Base-by-base conservation (phyloP, 2,888 invertebrate species). In the Masnerella sp. region DNA sequence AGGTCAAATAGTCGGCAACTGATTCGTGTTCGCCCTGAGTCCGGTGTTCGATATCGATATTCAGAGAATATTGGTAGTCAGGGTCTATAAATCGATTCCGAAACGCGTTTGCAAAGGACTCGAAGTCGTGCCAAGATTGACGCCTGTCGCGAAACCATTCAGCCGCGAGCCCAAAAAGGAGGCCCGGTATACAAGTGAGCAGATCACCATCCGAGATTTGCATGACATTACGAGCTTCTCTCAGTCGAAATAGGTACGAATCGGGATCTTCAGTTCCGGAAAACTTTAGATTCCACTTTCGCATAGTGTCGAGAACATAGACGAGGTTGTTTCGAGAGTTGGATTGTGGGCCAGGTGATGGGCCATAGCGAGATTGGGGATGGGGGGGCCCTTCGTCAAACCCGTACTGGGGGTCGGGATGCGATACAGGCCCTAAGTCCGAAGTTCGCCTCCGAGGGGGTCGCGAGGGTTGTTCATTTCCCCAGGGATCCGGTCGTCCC, bases 61-160 rank as follows among this genome's bases (percentile, higher is more conserved):
- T 15, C 17, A 58, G 14, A 1, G 2, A 11, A n/a, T 32, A 11
- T 12, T 58, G 18, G 9, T 9, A 20, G 14, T 32, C 58, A 18
- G 32, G 32, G 4, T 47, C 15, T 5, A 47, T 12, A 17, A 47
- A 47, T 5, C 45, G 28, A 1, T 1, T 2, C 15, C 17, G 28
- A 28, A 47, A 47, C 2, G 42, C 42, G 9, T 7, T n/a, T 0
- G 42, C 17, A 5, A 58, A 58, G 2, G 18, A 43, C n/a, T 58
- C 58, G n/a, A 59, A 59, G 8, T 0, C 15, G 2, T 5, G 0
- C 47, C 47, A 47, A 17, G 11, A n/a, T 7, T 9, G 11, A 7
- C 18, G 14, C 11, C 58, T 8, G 5, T 59, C 59, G 5, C 36
- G 47, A 7, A 47, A 59, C 58, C 58, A 58, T 17, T 43, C 58